These are phyloP conservation scores for Lethocerus indicus DNA, from an alignment of 1,140 invertebrate genomes.

Conservation along the genomic window DNA sequence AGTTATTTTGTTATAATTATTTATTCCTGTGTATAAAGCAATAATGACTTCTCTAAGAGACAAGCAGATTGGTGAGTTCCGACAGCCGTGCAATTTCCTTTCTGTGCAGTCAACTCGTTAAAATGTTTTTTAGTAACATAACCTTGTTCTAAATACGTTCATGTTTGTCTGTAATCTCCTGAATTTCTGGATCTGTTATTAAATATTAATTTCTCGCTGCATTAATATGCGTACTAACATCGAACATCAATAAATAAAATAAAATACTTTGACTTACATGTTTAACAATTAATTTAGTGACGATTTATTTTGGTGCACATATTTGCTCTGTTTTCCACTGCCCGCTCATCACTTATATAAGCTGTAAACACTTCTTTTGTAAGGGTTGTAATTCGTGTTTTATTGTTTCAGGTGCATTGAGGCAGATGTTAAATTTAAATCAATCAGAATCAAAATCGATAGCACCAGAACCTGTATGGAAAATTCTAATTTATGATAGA, in stretches of 20 bases:
- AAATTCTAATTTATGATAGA: slow-evolving; percentile 90
- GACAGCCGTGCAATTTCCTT: neutral
- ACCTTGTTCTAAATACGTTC: neutral
- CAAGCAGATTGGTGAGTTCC: slow-evolving; percentile 1
- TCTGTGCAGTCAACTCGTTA: neutral
- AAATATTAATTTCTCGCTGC: neutral
- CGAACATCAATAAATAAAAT: neutral
- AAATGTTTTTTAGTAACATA: neutral
- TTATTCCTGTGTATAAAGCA: slow-evolving; percentile 14
- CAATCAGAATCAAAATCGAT: slow-evolving; percentile 52
- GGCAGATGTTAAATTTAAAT: slow-evolving; percentile 91
- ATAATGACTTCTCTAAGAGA: slow-evolving; percentile 14
- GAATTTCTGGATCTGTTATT: neutral
- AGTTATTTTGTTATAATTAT: neutral
- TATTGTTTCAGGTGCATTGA: slow-evolving; percentile 51
- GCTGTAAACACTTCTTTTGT: no score
- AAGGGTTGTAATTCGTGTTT: no score
- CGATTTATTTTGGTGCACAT: no score
- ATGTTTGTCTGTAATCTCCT: neutral
- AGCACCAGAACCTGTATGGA: slow-evolving; percentile 78
- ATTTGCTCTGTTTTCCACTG: no score
- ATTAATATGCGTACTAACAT: neutral
- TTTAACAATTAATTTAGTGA: neutral
- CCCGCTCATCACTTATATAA: no score
- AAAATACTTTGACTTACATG: neutral